A percentile compares a stretch with the other conserved stretches of the same genome.
Evolutionary conservation across 2,113 vertebrate species (phyloP).

Genomic region (Serinus canaria): DNA sequence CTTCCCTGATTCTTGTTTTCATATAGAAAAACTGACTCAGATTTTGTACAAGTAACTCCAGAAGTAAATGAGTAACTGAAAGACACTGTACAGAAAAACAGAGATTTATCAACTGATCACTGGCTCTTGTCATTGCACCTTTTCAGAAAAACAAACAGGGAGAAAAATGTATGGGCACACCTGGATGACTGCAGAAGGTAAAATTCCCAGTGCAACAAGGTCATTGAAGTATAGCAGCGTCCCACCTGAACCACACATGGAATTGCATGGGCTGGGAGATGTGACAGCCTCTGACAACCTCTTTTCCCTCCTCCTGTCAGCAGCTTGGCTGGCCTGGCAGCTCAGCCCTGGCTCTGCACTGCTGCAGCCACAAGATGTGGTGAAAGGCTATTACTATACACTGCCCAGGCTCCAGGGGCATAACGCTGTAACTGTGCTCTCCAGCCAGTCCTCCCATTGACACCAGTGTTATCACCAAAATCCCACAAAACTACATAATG

Average conservation of each 20-base stretch:
- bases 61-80: neutral
- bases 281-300: neutral
- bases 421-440: neutral
- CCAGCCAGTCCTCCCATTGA: neutral
- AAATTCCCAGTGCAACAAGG: neutral
- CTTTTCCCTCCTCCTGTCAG: neutral
- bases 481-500: neutral
- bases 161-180: neutral
- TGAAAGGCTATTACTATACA: neutral
- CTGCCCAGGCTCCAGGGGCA: neutral
- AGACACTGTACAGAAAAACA: neutral
- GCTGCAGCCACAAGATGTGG: neutral
- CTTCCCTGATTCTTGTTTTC: neutral
- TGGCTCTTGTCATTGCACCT: neutral
- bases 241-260: neutral
- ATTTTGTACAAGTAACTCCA: neutral
- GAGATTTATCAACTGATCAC: neutral
- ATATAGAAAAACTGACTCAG: neutral
- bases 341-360: neutral
- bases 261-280: neutral
- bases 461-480: neutral
- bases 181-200: neutral
- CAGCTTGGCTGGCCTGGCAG: neutral
- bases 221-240: neutral
- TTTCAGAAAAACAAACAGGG: neutral